A percentile compares a stretch with the other conserved stretches of the same genome.
phyloP scores from a whole-genome alignment of 2,113 vertebrate species.

The Atractosteus spatula region DNA sequence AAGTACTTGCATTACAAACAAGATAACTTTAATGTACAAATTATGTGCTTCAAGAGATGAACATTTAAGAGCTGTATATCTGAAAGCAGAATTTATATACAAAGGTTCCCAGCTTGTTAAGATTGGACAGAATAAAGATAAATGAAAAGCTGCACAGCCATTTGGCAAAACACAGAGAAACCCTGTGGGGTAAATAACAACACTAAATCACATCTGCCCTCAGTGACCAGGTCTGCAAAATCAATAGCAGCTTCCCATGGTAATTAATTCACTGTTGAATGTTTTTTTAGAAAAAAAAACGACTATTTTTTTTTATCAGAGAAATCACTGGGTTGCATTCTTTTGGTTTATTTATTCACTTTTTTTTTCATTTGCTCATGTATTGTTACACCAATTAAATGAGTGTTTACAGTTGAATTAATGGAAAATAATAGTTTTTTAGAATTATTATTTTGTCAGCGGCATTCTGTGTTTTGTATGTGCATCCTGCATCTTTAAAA shows the following conservation, averaged over 20 bases:
- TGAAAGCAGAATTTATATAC: not conserved
- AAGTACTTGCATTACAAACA: not conserved
- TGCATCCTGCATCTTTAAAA: no score
- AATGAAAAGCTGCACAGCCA: conserved; percentile 17
- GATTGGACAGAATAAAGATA: conserved; percentile 16
- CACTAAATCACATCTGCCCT: conserved; percentile 24
- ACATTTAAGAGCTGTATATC: not conserved
- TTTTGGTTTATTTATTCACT: not conserved
- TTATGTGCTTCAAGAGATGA: not conserved
- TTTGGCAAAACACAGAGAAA: conserved; percentile 13
- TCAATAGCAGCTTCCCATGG: conserved; percentile 21
- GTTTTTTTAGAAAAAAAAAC: conserved; percentile 3
- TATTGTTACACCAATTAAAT: not conserved
- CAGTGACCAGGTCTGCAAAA: conserved; percentile 21
- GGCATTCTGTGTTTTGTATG: no score
- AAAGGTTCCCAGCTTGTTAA: not conserved
- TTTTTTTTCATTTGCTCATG: not conserved
- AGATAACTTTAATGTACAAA: not conserved
- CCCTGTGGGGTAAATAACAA: conserved; percentile 26
- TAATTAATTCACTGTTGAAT: conserved; percentile 24
- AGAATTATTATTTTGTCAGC: no score
- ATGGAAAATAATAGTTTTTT: no score
- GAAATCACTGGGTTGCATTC: not conserved
- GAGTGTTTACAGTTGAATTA: no score
- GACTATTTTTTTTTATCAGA: conserved; percentile 5